Percentiles rank a stretch among this genome's conserved stretches.
phyloP scores from a whole-genome alignment of 2,113 vertebrate species.

The Myanophis thanlyinensis region DNA sequence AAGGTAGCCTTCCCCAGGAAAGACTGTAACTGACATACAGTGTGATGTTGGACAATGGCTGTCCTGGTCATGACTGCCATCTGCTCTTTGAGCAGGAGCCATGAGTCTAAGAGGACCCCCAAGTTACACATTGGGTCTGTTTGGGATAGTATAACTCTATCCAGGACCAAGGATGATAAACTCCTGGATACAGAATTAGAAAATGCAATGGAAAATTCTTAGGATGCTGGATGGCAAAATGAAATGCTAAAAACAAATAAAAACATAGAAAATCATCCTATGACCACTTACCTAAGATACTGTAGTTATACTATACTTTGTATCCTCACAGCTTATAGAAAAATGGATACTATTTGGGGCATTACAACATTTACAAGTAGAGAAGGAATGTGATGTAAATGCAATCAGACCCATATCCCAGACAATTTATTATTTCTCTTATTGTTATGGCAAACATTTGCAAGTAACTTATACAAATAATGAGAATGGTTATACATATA shows the following conservation, averaged over 20 bases:
- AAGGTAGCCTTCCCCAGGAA: too few species aligned
- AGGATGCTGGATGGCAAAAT: not conserved
- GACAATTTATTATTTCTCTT: not conserved
- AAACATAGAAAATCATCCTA: too few species aligned
- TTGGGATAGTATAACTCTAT: too few species aligned
- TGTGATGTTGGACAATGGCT: too few species aligned
- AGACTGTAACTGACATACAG: too few species aligned
- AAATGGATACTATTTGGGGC: not conserved
- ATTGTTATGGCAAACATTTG: not conserved
- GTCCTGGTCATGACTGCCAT: too few species aligned
- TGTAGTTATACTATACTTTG: not conserved
- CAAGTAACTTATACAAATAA: not conserved
- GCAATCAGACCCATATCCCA: not conserved
- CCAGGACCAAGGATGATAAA: too few species aligned
- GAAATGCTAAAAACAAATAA: not conserved
- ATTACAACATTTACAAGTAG: not conserved
- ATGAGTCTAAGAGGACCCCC: too few species aligned
- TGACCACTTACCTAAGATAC: not conserved
- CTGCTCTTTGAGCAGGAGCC: too few species aligned
- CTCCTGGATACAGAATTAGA: too few species aligned
- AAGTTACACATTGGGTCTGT: too few species aligned
- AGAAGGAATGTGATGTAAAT: not conserved
- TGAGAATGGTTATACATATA: not conserved
- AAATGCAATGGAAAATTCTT: not conserved
- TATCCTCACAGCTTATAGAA: not conserved